Conservation (phyloP, 2,797 vertebrate genomes). For the Centroberyx gerrardi region DNA sequence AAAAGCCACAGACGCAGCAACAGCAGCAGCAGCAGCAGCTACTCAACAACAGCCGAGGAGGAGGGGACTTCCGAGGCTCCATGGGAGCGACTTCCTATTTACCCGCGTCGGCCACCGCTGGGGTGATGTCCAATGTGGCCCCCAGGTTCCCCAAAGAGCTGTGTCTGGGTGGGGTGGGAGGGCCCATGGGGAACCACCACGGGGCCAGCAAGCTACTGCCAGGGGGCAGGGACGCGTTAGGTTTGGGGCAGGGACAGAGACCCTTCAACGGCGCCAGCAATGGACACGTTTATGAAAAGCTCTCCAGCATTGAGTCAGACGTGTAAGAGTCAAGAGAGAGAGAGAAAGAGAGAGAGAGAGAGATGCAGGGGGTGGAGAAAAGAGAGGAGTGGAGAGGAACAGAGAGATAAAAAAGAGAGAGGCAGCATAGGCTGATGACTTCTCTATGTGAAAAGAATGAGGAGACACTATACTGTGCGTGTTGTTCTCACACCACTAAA, state of each 20-base stretch:
- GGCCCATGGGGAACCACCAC: constrained; percentile 94
- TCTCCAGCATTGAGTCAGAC: constrained; percentile 99
- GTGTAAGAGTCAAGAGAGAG: constrained; percentile 85
- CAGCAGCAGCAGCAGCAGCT: constrained; percentile 92
- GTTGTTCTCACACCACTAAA: constrained; percentile 59
- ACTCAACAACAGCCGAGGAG: constrained; percentile 91
- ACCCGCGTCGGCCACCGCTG: constrained; percentile 94
- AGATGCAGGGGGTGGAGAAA: constrained; percentile 59
- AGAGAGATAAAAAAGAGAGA: constrained; percentile 29
- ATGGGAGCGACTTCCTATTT: constrained; percentile 91
- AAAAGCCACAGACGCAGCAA: constrained; percentile 89
- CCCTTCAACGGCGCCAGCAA: constrained; percentile 94
- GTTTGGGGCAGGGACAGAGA: constrained; percentile 87
- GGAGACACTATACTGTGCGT: constrained; percentile 57
- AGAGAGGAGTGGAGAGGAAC: constrained; percentile 30
- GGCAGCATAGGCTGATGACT: constrained; percentile 53
- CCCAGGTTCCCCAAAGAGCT: constrained; percentile 89
- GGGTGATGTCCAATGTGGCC: constrained; percentile 94
- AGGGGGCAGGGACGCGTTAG: constrained; percentile 84
- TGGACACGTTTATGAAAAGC: constrained; percentile 99
- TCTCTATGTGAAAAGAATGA: constrained; percentile 61
- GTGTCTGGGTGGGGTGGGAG: constrained; percentile 81
- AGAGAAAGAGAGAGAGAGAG: constrained; percentile 27
- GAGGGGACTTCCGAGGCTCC: constrained; percentile 93
- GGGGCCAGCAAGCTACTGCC: constrained; percentile 83